Evolutionary conservation across 1,140 invertebrate genomes (phyloP).

Genomic region (Leptestheria dahalacensis): DNA sequence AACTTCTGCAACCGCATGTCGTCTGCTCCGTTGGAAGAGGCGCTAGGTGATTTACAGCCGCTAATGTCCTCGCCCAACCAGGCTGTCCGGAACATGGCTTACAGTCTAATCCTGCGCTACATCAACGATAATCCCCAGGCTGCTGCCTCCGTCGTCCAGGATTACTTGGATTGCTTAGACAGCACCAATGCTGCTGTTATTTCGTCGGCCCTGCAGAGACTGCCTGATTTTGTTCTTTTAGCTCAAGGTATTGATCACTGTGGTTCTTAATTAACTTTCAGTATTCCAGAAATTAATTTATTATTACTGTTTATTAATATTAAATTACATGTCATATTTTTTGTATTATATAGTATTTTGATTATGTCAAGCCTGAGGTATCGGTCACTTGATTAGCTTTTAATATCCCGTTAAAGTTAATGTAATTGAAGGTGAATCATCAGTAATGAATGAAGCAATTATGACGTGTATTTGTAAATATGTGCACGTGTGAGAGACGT

Average conservation of each 20-base stretch:
- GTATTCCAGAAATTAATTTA: too few species aligned
- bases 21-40: slow-evolving; percentile 1
- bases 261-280: slow-evolving; percentile 1
- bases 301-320: slow-evolving; percentile 16
- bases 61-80: slow-evolving; percentile 9
- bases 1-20: slow-evolving; percentile 6
- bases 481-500: too few species aligned
- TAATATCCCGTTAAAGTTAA: too few species aligned
- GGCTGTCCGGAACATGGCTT: slow-evolving; percentile 9
- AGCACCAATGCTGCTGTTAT: slow-evolving; percentile 60
- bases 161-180: slow-evolving; percentile 42
- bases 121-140: slow-evolving; percentile 9
- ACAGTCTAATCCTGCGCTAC: slow-evolving; percentile 12
- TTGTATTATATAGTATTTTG: slow-evolving; percentile 17
- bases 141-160: slow-evolving; percentile 3
- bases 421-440: too few species aligned
- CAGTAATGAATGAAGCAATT: too few species aligned
- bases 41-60: slow-evolving; percentile 5
- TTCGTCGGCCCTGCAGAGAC: slow-evolving; percentile 56
- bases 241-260: slow-evolving; percentile 43
- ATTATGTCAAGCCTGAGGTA: too few species aligned
- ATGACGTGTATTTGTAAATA: too few species aligned
- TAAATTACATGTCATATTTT: slow-evolving; percentile 17
- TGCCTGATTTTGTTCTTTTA: slow-evolving; percentile 64
- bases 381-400: too few species aligned